A percentile compares a stretch with the other conserved stretches of the same genome.
Conservation (phyloP, 2,113 vertebrate genomes). For the Calonectris borealis region DNA sequence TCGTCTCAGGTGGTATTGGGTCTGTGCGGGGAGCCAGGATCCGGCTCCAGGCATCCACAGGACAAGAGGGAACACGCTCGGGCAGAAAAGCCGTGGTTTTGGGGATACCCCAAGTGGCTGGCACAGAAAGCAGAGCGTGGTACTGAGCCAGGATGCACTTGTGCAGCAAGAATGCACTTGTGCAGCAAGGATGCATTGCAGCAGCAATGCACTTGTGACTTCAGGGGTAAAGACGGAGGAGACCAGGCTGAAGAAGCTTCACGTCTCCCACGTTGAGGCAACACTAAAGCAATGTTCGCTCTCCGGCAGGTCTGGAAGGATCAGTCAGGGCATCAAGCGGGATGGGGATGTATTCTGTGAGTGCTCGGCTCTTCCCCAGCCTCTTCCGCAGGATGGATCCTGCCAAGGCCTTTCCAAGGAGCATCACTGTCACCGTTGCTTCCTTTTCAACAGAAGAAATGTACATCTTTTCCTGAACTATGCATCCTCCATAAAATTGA, state of each 20-base stretch:
- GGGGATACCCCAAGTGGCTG: background rate
- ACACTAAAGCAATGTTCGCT: fast-evolving
- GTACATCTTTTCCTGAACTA: fast-evolving
- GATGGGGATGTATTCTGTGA: background rate
- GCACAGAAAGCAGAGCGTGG: background rate
- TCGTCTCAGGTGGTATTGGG: background rate
- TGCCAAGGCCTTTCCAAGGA: background rate
- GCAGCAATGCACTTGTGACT: background rate
- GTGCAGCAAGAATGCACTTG: background rate
- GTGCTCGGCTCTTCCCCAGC: background rate
- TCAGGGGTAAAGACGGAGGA: background rate
- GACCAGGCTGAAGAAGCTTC: background rate
- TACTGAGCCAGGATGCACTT: too few species aligned
- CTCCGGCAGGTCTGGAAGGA: background rate
- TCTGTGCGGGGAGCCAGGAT: background rate
- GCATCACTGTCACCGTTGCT: background rate
- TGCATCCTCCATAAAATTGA: background rate
- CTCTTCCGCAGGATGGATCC: background rate
- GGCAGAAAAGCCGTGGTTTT: background rate
- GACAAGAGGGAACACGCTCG: background rate
- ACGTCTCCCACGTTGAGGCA: background rate
- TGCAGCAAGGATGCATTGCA: background rate
- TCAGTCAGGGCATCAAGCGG: background rate
- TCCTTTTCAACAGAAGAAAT: background rate
- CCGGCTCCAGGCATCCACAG: background rate